phyloP scores from a whole-genome alignment of 1,140 invertebrate genomes.

The Drosophila repleta region DNA sequence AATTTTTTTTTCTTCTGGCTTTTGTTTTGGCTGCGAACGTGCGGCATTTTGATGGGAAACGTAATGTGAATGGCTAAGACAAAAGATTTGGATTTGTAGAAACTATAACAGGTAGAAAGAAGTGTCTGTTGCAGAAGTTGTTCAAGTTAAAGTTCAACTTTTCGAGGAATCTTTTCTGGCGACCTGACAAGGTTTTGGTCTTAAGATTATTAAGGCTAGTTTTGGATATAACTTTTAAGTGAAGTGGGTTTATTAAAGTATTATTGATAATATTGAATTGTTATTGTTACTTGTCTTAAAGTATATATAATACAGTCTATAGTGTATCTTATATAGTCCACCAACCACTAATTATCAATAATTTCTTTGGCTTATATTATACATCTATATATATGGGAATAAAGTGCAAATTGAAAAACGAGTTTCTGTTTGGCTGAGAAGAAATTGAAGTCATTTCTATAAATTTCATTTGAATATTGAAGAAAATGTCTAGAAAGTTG shows the following conservation, averaged over 20 bases:
- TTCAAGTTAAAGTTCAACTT: no score
- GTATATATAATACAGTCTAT: not conserved
- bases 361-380: not conserved
- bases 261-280: no score
- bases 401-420: slow-evolving; percentile 3
- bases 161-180: no score
- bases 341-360: not conserved
- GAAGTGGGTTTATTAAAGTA: no score
- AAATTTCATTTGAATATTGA: not conserved
- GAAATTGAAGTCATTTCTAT: slow-evolving; percentile 2
- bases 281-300: not conserved
- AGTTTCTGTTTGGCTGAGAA: not conserved
- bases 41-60: slow-evolving; percentile 9
- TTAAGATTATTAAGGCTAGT: no score
- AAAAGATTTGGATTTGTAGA: slow-evolving; percentile 25
- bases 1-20: slow-evolving; percentile 4
- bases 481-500: no score
- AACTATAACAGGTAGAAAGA: slow-evolving; percentile 12
- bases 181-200: no score
- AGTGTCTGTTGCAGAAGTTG: not conserved
- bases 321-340: not conserved
- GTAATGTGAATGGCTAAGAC: slow-evolving; percentile 13
- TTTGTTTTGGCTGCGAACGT: slow-evolving; percentile 16
- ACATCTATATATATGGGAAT: not conserved
- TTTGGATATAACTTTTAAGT: no score